phyloP scores from a whole-genome alignment of 37 sponge, comb jelly and placozoan genomes.

The Ianthella basta region DNA sequence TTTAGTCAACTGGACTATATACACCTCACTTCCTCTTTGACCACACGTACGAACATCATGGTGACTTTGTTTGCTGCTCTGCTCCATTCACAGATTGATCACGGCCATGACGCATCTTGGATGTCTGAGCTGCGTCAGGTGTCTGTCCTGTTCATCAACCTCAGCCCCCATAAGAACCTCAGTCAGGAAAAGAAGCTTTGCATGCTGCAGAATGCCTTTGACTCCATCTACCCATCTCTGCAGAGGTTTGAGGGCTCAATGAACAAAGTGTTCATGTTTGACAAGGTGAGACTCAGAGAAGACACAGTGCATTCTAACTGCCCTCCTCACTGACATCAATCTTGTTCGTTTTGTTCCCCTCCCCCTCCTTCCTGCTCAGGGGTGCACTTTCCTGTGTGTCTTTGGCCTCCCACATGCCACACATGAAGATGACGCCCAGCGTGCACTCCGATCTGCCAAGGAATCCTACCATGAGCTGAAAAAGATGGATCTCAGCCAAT shows the following conservation, averaged over 20 bases:
- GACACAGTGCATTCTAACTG: no score
- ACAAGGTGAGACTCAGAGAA: slow-evolving; percentile 61
- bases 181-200: slow-evolving; percentile 39
- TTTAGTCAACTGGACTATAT: no score
- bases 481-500: slow-evolving; percentile 38
- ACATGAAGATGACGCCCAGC: slow-evolving; percentile 79
- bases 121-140: slow-evolving; percentile 86
- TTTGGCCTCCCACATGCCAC: slow-evolving; percentile 93
- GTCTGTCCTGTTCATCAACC: slow-evolving; percentile 89
- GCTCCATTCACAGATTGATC: slow-evolving; percentile 56
- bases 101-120: slow-evolving; percentile 82
- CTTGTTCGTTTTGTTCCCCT: no score
- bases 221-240: slow-evolving; percentile 51
- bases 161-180: slow-evolving; percentile 46
- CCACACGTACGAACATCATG: no score
- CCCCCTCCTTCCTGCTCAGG: slow-evolving; percentile 32
- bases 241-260: slow-evolving; percentile 66
- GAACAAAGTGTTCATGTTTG: slow-evolving; percentile 97
- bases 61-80: no score
- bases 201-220: slow-evolving; percentile 69
- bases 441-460: slow-evolving; percentile 81
- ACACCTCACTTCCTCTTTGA: no score
- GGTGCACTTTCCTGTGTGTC: slow-evolving; percentile 92
- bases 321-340: no score
- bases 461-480: slow-evolving; percentile 57